A percentile compares a stretch with the other conserved stretches of the same genome.
Conservation (phyloP, 1,140 invertebrate genomes). For the Mylabris phalerata region DNA sequence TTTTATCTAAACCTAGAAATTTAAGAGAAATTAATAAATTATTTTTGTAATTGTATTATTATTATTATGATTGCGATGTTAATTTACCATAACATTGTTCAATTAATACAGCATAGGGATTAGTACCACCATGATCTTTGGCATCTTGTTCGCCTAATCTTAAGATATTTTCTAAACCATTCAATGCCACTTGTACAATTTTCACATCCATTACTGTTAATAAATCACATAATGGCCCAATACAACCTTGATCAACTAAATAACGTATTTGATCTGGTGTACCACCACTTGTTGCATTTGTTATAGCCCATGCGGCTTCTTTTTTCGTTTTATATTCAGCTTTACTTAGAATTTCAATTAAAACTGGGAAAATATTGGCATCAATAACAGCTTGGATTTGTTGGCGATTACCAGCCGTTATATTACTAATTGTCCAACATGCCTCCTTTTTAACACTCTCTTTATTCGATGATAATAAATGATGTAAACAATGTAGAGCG, state of each 20-base stretch:
- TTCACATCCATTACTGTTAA: constrained; percentile 91
- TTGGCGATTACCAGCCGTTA: constrained; percentile 90
- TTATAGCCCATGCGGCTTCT: constrained; percentile 97
- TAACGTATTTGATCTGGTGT: constrained; percentile 83
- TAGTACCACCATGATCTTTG: constrained; percentile 63
- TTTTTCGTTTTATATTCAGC: constrained; percentile 96
- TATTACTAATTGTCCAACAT: constrained; percentile 98
- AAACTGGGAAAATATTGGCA: constrained; percentile 86
- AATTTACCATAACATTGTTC: constrained; percentile 92
- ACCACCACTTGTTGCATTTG: constrained; percentile 94
- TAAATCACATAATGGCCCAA: constrained; percentile 91
- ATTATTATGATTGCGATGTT: background rate
- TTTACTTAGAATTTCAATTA: constrained; percentile 85
- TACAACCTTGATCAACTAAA: constrained; percentile 66
- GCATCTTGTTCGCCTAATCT: constrained; percentile 83
- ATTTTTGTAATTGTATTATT: background rate
- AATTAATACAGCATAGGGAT: constrained; percentile 86
- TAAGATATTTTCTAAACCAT: constrained; percentile 94
- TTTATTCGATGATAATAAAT: constrained; percentile 70
- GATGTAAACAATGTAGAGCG: constrained; percentile 77
- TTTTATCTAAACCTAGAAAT: constrained; percentile 85
- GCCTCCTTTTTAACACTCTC: constrained; percentile 93
- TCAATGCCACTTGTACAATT: constrained; percentile 96
- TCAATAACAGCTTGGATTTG: constrained; percentile 96
- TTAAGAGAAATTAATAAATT: constrained; percentile 8